Evolutionary conservation across 1,140 invertebrate genomes (phyloP).

Genomic region (Drosophila pectinifera): DNA sequence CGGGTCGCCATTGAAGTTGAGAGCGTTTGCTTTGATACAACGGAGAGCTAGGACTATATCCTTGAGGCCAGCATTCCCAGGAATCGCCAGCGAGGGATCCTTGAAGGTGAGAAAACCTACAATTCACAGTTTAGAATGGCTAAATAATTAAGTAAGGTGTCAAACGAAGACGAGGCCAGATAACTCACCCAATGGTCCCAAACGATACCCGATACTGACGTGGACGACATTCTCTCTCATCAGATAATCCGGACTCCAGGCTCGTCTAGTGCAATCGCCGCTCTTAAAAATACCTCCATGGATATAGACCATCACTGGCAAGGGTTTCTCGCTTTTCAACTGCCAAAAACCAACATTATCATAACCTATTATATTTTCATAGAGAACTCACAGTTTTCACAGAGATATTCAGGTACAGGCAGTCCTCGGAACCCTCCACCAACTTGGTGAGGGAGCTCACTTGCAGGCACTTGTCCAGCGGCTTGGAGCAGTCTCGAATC

Average conservation of each 20-base stretch:
- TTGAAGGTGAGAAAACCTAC: slow-evolving; percentile 86
- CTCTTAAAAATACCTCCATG: slow-evolving; percentile 88
- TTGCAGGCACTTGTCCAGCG: slow-evolving; percentile 61
- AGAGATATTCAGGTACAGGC: slow-evolving; percentile 85
- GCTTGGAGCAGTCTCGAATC: slow-evolving; percentile 54
- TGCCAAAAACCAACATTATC: background rate
- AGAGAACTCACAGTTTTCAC: slow-evolving; percentile 72
- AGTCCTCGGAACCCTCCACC: slow-evolving; percentile 85
- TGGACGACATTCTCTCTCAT: slow-evolving; percentile 85
- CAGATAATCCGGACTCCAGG: slow-evolving; percentile 86
- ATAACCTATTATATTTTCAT: background rate
- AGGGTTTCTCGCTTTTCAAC: slow-evolving; percentile 52
- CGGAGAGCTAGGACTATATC: slow-evolving; percentile 86
- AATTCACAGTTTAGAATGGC: too few relatives aligned
- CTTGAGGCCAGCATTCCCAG: slow-evolving; percentile 86
- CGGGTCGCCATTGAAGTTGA: slow-evolving; percentile 87
- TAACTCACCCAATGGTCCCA: slow-evolving; percentile 4
- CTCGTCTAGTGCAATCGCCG: slow-evolving; percentile 83
- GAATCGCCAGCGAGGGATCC: slow-evolving; percentile 87
- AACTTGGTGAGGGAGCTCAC: slow-evolving; percentile 27
- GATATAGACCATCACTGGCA: slow-evolving; percentile 89
- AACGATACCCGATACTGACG: background rate
- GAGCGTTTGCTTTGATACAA: slow-evolving; percentile 87
- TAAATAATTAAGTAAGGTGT: background rate
- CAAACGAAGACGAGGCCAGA: background rate